A percentile compares a stretch with the other conserved stretches of the same genome.
Evolutionary conservation across 2,888 invertebrate species (phyloP).

Genomic region (Phyto melanocephala): DNA sequence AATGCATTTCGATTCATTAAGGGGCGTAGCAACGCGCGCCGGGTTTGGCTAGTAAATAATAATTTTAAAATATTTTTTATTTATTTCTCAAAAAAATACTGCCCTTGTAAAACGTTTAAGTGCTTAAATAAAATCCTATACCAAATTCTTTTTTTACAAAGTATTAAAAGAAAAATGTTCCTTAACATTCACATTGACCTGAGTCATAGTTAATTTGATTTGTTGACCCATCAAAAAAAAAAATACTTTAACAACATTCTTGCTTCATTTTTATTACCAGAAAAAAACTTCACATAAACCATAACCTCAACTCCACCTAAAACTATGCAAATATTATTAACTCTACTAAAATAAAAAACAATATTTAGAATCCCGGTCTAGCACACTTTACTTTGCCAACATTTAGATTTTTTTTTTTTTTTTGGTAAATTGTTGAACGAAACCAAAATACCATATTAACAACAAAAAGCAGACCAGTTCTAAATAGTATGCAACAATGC

Average conservation of each 20-base stretch:
- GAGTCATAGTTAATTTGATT: slow-evolving; percentile 16
- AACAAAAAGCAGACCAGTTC: background rate
- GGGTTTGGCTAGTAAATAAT: too few species aligned
- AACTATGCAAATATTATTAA: slow-evolving; percentile 37
- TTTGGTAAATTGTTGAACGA: background rate
- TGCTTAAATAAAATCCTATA: too few species aligned
- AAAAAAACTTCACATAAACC: background rate
- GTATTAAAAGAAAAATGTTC: too few species aligned
- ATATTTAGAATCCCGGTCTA: background rate
- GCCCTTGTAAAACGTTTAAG: too few species aligned
- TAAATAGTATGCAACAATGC: slow-evolving; percentile 42
- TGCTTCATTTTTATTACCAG: background rate
- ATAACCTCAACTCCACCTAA: background rate
- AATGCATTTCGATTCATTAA: too few species aligned
- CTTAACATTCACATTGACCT: background rate
- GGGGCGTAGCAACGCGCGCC: too few species aligned
- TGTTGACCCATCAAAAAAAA: background rate
- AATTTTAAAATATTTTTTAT: too few species aligned
- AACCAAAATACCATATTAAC: background rate
- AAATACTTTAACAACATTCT: background rate
- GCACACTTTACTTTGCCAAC: background rate
- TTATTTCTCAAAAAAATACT: too few species aligned
- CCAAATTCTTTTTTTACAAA: background rate
- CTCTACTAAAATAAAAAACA: background rate
- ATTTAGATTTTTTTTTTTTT: background rate